Base-by-base conservation (phyloP, 2,113 vertebrate genomes). In the Neodon shergylaensis region DNA sequence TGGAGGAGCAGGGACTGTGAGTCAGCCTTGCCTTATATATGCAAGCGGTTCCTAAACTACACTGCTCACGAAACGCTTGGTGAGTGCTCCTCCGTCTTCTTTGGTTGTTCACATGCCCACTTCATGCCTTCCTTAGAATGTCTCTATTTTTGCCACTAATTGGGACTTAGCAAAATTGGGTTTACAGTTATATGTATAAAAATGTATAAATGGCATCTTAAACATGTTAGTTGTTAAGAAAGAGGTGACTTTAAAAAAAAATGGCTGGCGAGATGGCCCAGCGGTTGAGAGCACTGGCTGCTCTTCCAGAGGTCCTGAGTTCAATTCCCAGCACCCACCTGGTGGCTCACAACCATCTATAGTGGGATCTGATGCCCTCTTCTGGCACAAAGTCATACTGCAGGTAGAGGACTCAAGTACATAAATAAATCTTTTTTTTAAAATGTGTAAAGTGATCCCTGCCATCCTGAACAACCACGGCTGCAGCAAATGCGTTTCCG, bases 1-100 rank as follows among this genome's bases (percentile, higher is more conserved):
- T 99, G 99, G 99, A 98, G 98, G 93, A 99, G 98, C 94, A 98
- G 98, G 21, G 97, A 98, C 14, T 99, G 99, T 97, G 98, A 99
- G 63, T 98, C 98, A 14, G 98, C 98, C 61, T 98, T 99, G 94
- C 99, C 99, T 92, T 99, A 99, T 91, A 90, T 99, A 92, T 99
- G 99, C 98, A 99, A 99, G 98, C 99, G 99, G 98, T 98, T 98
- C 7, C 97, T 98, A 52, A 99, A 99, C 66, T 90, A 97, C 97
- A 98, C 98, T 95, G 92, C 98, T 94, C 97, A 8, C 0, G 98
- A 99, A 97, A 98, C 93, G 0, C 79, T 98, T n/a, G 99, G 99
- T 99, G 98, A 99, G 98, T 98, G 54, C 95, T 28, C 95, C 81
- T 92, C 93, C 13, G 0, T 47, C 61, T 72, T 81, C 39, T 95